A percentile compares a stretch with the other conserved stretches of the same genome.
These are phyloP conservation scores for Echinarachnius parma DNA, from an alignment of 53 echinoderm and acorn worm genomes.

Conservation along the genomic window DNA sequence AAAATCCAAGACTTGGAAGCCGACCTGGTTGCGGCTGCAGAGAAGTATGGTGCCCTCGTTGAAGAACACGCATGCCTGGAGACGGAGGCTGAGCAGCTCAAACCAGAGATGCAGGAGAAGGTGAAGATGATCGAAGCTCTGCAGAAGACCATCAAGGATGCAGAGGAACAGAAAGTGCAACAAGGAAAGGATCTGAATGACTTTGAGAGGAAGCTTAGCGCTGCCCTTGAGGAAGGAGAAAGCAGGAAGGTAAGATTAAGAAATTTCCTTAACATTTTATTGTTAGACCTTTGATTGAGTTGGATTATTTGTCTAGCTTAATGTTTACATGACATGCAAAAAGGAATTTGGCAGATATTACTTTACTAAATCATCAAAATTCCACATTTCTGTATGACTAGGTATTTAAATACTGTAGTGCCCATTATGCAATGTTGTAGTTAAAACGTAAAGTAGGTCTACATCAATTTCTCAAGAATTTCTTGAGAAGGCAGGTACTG, in stretches of 20 bases:
- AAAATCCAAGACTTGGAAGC: constrained; percentile 30
- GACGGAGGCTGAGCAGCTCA: constrained; percentile 12
- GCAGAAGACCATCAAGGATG: constrained; percentile 27
- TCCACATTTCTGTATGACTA: no score
- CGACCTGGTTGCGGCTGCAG: neutral
- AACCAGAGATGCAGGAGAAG: constrained; percentile 41
- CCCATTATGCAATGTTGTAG: no score
- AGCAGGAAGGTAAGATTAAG: constrained; percentile 53
- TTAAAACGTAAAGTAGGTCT: no score
- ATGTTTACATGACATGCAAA: no score
- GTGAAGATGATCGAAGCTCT: constrained; percentile 21
- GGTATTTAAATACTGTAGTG: no score
- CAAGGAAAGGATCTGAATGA: constrained; percentile 26
- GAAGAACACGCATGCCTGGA: constrained; percentile 16
- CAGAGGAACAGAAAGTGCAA: constrained; percentile 2
- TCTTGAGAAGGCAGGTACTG: no score
- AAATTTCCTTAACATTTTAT: neutral
- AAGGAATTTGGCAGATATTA: no score
- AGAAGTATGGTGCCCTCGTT: constrained; percentile 9
- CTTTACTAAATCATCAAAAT: no score
- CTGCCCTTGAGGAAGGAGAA: constrained; percentile 48
- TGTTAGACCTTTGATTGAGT: neutral
- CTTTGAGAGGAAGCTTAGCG: constrained; percentile 13
- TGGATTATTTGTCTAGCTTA: no score
- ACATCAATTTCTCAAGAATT: no score